Percentiles rank a stretch among this genome's conserved stretches.
These are phyloP conservation scores for Troglohyphantes excavatus DNA, from an alignment of 2,888 invertebrate species.

Conservation along the genomic window DNA sequence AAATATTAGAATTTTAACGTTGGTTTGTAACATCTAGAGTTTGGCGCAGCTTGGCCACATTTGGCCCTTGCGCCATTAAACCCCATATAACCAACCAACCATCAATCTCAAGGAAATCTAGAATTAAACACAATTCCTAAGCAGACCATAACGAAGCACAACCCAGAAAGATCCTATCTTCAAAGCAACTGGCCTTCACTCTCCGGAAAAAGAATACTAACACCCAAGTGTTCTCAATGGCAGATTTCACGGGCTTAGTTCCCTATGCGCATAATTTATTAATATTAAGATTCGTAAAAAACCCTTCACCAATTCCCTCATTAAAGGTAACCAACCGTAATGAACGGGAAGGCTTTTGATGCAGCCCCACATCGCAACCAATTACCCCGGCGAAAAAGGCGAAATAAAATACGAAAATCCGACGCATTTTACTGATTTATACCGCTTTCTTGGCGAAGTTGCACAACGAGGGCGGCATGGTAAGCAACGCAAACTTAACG, in stretches of 20 bases:
- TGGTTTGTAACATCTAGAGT: too few relatives aligned
- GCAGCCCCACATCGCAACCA: not conserved
- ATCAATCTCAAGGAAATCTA: not conserved
- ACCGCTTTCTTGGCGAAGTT: not conserved
- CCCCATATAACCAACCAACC: too few relatives aligned
- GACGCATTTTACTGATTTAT: conserved; percentile 22
- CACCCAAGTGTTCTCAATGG: not conserved
- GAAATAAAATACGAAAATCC: conserved; percentile 26
- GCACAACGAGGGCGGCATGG: not conserved
- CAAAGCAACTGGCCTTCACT: not conserved
- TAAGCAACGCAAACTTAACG: conserved; percentile 31
- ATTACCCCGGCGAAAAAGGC: not conserved
- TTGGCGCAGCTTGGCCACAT: too few relatives aligned
- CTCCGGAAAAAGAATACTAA: not conserved
- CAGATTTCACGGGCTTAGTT: not conserved
- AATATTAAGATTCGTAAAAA: conserved; percentile 29
- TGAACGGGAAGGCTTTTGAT: conserved; percentile 20
- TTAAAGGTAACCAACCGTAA: conserved; percentile 47
- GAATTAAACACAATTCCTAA: not conserved
- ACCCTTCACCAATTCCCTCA: conserved; percentile 13
- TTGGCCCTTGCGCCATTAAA: too few relatives aligned
- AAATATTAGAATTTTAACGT: too few relatives aligned
- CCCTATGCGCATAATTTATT: conserved; percentile 25
- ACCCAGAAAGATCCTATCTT: not conserved
- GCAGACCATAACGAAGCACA: not conserved